Evolutionary conservation across 2,797 vertebrate species (phyloP).

Genomic region (Cynopterus sphinx): DNA sequence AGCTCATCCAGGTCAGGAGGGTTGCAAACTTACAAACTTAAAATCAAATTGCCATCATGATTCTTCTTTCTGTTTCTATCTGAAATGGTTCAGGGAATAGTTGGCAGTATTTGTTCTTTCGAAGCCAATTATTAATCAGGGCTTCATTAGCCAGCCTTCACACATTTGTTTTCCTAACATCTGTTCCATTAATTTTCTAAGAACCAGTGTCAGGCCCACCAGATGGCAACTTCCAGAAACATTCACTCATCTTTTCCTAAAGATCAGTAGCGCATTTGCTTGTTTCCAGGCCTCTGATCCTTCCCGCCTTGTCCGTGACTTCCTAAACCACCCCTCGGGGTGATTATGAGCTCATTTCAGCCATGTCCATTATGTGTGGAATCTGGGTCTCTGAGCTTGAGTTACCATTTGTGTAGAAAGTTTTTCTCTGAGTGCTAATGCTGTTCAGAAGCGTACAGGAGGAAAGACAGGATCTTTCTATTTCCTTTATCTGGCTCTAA

Average conservation of each 20-base stretch:
- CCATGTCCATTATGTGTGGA: slow-evolving; percentile 52
- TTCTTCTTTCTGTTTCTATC: not conserved
- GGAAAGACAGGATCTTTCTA: not conserved
- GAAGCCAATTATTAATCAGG: slow-evolving; percentile 64
- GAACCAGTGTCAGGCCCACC: slow-evolving; percentile 52
- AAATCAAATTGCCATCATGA: not conserved
- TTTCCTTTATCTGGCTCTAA: not conserved
- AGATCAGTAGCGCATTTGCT: slow-evolving; percentile 53
- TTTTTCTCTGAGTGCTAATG: slow-evolving; percentile 37
- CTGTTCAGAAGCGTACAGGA: not conserved
- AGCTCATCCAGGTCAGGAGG: not conserved
- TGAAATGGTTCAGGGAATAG: not conserved
- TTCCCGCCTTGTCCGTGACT: slow-evolving; percentile 35
- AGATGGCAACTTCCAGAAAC: slow-evolving; percentile 75
- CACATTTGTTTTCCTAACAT: slow-evolving; percentile 72
- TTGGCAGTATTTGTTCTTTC: slow-evolving; percentile 53
- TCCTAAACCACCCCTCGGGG: slow-evolving; percentile 32
- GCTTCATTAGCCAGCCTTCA: slow-evolving; percentile 60
- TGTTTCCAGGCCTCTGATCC: slow-evolving; percentile 61
- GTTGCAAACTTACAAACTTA: not conserved
- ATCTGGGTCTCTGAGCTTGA: slow-evolving; percentile 63
- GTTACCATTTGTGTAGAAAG: slow-evolving; percentile 32
- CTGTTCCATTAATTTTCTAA: slow-evolving; percentile 72
- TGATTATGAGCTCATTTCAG: slow-evolving; percentile 61
- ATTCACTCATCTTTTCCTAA: slow-evolving; percentile 66